phyloP scores from a whole-genome alignment of 2,113 vertebrate genomes.

The Lampris incognitus region DNA sequence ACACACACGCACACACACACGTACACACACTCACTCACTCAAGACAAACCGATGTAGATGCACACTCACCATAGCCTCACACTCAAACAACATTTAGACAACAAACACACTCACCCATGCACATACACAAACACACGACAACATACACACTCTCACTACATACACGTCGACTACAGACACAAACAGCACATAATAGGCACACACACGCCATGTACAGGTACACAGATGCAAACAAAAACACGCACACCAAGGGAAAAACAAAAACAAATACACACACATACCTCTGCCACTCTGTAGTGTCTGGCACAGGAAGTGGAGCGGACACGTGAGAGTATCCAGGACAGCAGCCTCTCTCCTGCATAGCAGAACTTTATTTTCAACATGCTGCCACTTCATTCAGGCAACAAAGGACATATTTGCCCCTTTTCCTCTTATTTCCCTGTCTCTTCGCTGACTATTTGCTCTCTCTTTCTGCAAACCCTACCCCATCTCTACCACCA shows the following conservation, averaged over 20 bases:
- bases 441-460: not conserved
- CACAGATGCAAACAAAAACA: not conserved
- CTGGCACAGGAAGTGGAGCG: conserved; percentile 60
- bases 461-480: not conserved
- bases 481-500: not conserved
- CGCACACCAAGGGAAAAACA: not conserved
- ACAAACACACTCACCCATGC: not conserved
- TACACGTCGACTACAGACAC: not conserved
- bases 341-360: conserved; percentile 43
- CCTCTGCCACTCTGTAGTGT: conserved; percentile 53
- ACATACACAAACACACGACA: not conserved
- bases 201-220: not conserved
- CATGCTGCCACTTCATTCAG: conserved; percentile 15
- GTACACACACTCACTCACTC: conserved; percentile 18
- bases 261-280: conserved; percentile 16
- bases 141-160: too few species aligned
- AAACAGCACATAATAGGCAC: not conserved
- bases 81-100: not conserved
- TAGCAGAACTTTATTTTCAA: conserved; percentile 46
- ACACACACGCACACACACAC: conserved; percentile 24
- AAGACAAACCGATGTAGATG: conserved; percentile 21
- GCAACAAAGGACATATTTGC: conserved; percentile 15
- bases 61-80: not conserved
- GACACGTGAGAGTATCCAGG: conserved; percentile 50
- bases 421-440: not conserved